Base-by-base conservation (phyloP, 2,797 vertebrate species). In the Coranthus polyacanthus region DNA sequence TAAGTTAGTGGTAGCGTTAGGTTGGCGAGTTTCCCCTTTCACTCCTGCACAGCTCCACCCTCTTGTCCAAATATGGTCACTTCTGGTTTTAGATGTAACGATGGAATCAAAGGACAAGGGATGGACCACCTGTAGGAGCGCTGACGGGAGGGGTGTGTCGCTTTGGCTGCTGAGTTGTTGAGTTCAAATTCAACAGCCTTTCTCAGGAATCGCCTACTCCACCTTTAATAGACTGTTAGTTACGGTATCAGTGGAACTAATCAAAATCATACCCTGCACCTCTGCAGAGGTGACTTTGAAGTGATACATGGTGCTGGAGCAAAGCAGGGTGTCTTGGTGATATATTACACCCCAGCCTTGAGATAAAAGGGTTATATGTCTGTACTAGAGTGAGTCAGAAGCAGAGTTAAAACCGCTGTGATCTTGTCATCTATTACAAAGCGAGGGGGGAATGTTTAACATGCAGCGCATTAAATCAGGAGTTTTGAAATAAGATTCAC, bases 261-360 rank as follows among this genome's bases (percentile, higher is more conserved):
- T 81, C 64, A 57, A 68, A 78, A 57, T 61, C 72, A 70, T 9
- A 41, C 61, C 49, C 39, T 46, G 43, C 57, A 49, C 39, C 45
- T 59, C 70, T 16, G 47, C 57, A 76, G 73, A 89, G 86, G 86
- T 89, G 88, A 85, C 89, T 87, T 86, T 89, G 70, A 84, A 80
- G 65, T 20, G 63, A 47, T 39, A 36, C 65, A 36, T 22, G 17
- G 68, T 41, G 16, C 36, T 11, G 44, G 24, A 60, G 72, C 56
- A 79, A 70, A 39, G 62, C 68, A 12, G 67, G 38, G 43, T 41
- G 83, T 78, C 74, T 57, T 15, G 17, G 79, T 87, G 81, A 90
- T 85, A 73, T 76, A 90, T 76, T 75, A 86, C 26, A 24, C 42
- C 66, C 18, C 52, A 44, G 81, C 71, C 67, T 75, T 49, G 75